These are phyloP conservation scores for Gopherus flavomarginatus DNA, from an alignment of 2,113 vertebrate species.

Conservation along the genomic window DNA sequence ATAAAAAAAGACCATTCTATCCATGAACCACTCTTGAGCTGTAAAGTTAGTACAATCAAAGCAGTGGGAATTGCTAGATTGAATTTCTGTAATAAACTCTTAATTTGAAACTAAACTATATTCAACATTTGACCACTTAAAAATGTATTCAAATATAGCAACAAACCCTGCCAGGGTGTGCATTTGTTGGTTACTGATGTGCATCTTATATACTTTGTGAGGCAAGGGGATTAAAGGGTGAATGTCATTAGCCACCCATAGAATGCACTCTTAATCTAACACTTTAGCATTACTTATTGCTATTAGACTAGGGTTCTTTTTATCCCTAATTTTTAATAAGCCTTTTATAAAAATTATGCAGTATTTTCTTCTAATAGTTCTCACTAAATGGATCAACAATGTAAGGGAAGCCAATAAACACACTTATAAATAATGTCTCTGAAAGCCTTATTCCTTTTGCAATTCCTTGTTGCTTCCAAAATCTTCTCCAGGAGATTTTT, in stretches of 20 bases:
- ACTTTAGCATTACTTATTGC: neutral
- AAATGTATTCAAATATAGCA: neutral
- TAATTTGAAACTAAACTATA: neutral
- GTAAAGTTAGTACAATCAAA: neutral
- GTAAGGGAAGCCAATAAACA: neutral
- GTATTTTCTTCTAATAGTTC: neutral
- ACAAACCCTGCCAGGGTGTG: neutral
- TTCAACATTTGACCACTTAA: neutral
- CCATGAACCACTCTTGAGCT: neutral
- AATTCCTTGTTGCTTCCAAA: neutral
- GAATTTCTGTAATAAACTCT: neutral
- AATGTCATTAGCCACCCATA: too few species aligned
- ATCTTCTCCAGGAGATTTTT: neutral
- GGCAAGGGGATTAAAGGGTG: too few species aligned
- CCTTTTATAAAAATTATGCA: neutral
- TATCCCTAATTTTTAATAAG: accelerated
- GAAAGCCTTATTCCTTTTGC: neutral
- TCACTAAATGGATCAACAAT: neutral
- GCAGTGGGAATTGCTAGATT: neutral
- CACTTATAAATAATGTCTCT: neutral
- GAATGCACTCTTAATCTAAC: neutral
- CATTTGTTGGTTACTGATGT: too few species aligned
- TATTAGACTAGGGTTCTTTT: neutral
- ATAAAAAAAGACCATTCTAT: neutral
- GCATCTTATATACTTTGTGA: too few species aligned